Evolutionary conservation across 1,140 invertebrate genomes (phyloP).

Genomic region (Zophobas morio): DNA sequence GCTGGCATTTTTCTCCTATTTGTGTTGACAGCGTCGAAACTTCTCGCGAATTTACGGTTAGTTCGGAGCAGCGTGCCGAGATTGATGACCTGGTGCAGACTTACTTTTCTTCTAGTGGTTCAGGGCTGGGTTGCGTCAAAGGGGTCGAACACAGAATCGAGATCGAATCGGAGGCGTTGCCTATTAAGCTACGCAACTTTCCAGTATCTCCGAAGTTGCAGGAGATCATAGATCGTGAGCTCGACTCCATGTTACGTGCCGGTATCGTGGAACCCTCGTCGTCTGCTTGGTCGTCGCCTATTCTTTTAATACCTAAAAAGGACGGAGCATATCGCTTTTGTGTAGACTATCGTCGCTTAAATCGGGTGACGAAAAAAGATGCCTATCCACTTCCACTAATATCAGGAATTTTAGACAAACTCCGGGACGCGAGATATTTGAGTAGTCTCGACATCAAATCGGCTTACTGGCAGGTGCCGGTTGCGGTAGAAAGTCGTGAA

Average conservation of each 20-base stretch:
- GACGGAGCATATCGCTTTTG: slow-evolving; percentile 50
- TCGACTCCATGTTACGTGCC: slow-evolving; percentile 55
- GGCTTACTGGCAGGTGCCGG: slow-evolving; percentile 61
- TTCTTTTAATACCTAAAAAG: slow-evolving; percentile 52
- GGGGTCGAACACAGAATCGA: slow-evolving; percentile 55
- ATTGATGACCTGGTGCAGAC: no score
- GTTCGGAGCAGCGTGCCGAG: no score
- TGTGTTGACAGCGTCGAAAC: no score
- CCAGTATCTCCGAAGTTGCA: slow-evolving; percentile 57
- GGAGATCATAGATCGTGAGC: slow-evolving; percentile 52
- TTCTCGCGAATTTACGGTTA: no score
- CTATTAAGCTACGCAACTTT: slow-evolving; percentile 59
- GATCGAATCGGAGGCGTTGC: slow-evolving; percentile 45
- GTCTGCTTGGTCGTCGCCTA: slow-evolving; percentile 57
- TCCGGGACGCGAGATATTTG: slow-evolving; percentile 60
- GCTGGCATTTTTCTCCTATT: no score
- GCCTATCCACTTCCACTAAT: slow-evolving; percentile 55
- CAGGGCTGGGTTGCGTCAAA: no score
- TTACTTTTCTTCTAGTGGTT: no score
- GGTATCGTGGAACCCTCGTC: slow-evolving; percentile 25
- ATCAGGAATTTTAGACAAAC: slow-evolving; percentile 59
- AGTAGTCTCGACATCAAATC: slow-evolving; percentile 59
- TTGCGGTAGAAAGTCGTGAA: slow-evolving; percentile 52
- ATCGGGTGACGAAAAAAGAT: slow-evolving; percentile 55
- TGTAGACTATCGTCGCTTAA: slow-evolving; percentile 46